Evolutionary conservation across 2,113 vertebrate species (phyloP), one percentile per base, ranked within the genome.

Genomic region (Plecturocebus donacophilus): DNA sequence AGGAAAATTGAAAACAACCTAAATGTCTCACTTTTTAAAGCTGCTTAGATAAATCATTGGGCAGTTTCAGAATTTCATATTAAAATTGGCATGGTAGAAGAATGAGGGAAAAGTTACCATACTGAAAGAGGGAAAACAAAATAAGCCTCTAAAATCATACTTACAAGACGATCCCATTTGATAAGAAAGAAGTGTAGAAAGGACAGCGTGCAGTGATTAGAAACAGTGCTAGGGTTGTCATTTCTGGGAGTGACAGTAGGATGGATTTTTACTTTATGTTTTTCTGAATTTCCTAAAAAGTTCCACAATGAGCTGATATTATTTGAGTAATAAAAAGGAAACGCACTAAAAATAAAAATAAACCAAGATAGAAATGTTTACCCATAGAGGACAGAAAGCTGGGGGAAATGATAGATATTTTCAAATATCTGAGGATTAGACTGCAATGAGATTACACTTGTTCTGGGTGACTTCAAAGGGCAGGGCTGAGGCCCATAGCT

Each of bases 401-500:
- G 71, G 12, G 68, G 58, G 27, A 82, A 90, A 82, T 75, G 35
- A 86, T 20, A 68, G 38, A 19, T 64, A 81, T 94, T 81, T 96
- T 94, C 70, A 96, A 87, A 91, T 80, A 38, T 54, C 38, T 92
- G 66, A 96, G 81, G 40, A 87, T 95, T 93, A 77, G 80, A 87
- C 49, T n/a, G 38, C n/a, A 61, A 6, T 70, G 91, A 75, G 32
- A 88, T 95, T 95, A 49, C 23, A 82, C 45, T 77, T 96, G 61
- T 52, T 92, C 91, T 73, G 10, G 79, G 71, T 85, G 40, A 94
- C 92, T 90, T 96, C 90, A 93, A 88, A 97, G 20, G 30, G 47
- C 35, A 88, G n/a, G 81, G 40, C 81, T 40, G n/a, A 71, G 88
- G 40, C 52, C 88, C 71, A 42, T 0, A 35, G 27, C 42, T 81